Percentiles rank a stretch among this genome's conserved stretches.
Conservation (phyloP, 2,797 vertebrate genomes). For the Myripristis jacobus region DNA sequence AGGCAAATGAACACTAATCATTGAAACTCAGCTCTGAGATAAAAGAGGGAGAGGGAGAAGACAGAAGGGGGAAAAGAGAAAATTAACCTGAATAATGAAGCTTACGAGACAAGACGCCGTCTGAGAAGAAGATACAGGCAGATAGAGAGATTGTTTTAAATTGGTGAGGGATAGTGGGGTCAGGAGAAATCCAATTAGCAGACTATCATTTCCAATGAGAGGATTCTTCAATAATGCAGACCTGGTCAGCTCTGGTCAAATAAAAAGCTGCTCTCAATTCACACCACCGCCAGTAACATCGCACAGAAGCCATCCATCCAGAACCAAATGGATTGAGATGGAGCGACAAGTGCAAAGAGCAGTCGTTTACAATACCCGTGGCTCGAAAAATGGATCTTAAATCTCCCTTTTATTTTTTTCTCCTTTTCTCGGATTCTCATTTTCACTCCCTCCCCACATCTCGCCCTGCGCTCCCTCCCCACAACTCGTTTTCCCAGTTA, state of each 20-base stretch:
- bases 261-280: conserved; percentile 34
- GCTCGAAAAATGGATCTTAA: conserved; percentile 11
- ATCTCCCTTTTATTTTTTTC: neutral
- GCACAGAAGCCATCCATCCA: conserved; percentile 44
- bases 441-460: neutral
- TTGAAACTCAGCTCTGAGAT: conserved; percentile 15
- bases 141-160: conserved; percentile 27
- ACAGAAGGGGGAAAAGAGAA: neutral
- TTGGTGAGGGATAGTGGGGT: conserved; percentile 20
- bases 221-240: conserved; percentile 61
- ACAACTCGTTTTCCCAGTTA: neutral
- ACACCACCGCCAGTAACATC: conserved; percentile 28
- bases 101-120: conserved; percentile 45
- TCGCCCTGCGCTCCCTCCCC: too few relatives aligned
- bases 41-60: conserved; percentile 5
- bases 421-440: neutral
- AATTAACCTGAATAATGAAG: conserved; percentile 38
- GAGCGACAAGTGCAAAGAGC: conserved; percentile 29
- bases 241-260: conserved; percentile 51
- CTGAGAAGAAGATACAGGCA: conserved; percentile 16
- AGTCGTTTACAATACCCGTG: conserved; percentile 27
- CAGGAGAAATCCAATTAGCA: conserved; percentile 64
- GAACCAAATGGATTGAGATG: conserved; percentile 28
- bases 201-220: conserved; percentile 54
- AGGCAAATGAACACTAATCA: conserved; percentile 43